Evolutionary conservation across 2,797 vertebrate genomes (phyloP), one percentile per base, ranked within the genome.

Genomic region (Bovichtus diacanthus): DNA sequence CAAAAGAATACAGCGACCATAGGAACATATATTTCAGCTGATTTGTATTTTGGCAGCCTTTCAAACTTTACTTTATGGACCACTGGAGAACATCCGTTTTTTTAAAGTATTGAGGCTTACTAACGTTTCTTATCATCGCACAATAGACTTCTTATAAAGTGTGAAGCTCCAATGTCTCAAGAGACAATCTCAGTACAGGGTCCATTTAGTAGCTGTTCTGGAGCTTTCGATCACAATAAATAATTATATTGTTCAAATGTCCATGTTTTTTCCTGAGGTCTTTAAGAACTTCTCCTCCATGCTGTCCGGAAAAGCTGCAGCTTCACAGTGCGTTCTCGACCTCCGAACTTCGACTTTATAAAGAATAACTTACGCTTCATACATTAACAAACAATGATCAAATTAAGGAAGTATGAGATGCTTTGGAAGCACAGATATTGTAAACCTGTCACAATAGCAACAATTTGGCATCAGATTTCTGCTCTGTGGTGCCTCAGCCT

Each of bases 21-120:
- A 1, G 3, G 31, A 18, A 11, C 4, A 18, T 23, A 10, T 23
- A 36, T 43, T 16, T 15, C 38, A 36, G 46, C 9, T 16, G 31
- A 50, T 50, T 38, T 25, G 31, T 51, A 47, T 65, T 38, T 51
- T 65, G 62, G 46, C 31, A 51, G 62, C 13, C 18, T 9, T 65
- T 51, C 46, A 25, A 19, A 38, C 31, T 50, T 60, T 10, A 60
- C 16, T 60, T 49, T 23, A 36, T 18, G 31, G 62, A 36, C 0
- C 27, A 64, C 19, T 49, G 29, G 44, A 49, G 29, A 36, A 36
- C 29, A 36, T 36, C 44, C 61, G 49, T 44, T 11, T 46, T 46
- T 27, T 43, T 62, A 3, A 27, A 4, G 43, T 4, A 29, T 39
- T 27, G 9, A 12, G 23, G 61, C 15, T 25, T 38, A 39, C 7